Evolutionary conservation across 2,113 vertebrate genomes (phyloP), one percentile per base, ranked within the genome.

Genomic region (Colius striatus): DNA sequence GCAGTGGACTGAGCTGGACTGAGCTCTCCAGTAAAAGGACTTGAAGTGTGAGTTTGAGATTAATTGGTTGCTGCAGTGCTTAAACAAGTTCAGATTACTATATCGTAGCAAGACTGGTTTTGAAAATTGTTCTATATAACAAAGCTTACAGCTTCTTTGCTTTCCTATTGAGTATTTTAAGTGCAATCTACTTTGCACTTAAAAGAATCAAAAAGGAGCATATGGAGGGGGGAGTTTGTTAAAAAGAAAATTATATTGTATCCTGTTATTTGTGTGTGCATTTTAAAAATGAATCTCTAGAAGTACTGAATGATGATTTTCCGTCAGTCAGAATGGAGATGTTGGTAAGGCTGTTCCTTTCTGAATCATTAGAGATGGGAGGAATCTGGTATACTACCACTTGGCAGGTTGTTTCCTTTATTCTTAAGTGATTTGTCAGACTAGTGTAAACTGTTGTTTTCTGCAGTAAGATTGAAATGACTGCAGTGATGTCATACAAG

Each of bases 41-140:
- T 80, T 51, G 47, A 87, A 91, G 86, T 54, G 51, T 70, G 58
- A 80, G 58, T 93, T 83, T 78, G 91, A 81, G 61, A 77, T 76
- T 67, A 53, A 71, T 55, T 57, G 54, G 10, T 83, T 92, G 21
- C 47, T 76, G 54, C 45, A 65, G 47, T 53, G 34, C 38, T 78
- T 78, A 55, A 91, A 38, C 19, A 58, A 87, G 18, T 55, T 4
- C 48, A 48, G 57, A 21, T 87, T 79, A 54, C 11, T 92, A 6
- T 51, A 63, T 6, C 27, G 29, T 45, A 58, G 25, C 62, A 68
- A 57, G 21, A 21, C 50, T 90, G 20, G 6, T 88, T 47, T 73
- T 77, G 61, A 67, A 84, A 63, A 78, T 18, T n/a, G 16, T 87
- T 92, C 57, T 87, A 1, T 57, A 1, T 57, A 61, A 32, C 20